Evolutionary conservation across 2,888 invertebrate species (phyloP), one percentile per base, ranked within the genome.

Genomic region (Mimachlamys varia): DNA sequence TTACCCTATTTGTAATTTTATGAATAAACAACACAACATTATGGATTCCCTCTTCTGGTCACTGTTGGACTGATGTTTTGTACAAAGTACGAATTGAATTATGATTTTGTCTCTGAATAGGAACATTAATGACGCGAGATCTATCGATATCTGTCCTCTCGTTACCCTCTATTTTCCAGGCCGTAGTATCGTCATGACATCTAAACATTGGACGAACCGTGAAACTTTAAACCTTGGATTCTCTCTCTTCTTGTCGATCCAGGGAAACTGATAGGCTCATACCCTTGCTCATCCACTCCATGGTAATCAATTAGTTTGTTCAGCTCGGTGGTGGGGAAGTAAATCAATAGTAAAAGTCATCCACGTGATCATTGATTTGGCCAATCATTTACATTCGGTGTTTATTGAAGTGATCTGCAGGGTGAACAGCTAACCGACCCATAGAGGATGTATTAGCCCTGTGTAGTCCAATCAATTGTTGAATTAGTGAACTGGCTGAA

Each of bases 291-390:
- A 76, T 76, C 76, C 76, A 76, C 76, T 10, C 76, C 13, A 7
- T 27, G 33, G 15, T 33, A 76, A 76, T 76, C 27, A 27, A 76
- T 76, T 27, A 76, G 76, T 76, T 33, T 76, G 33, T 76, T 76
- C 76, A 76, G 27, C 76, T 17, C 12, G 76, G 19, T 33, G 12
- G 17, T 33, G 33, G 27, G 5, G 76, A 33, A 33, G 12, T 76
- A 33, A 76, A 76, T 76, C 76, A 76, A 76, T 76, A 76, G 33
- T 76, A 76, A 76, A 76, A 76, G 33, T 33, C 76, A 33, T 33
- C 27, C 76, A 76, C 33, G 22, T 76, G 12, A 76, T 15, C 1
- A 76, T 76, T 33, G 33, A 76, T 76, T 76, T 76, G 33, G 76
- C 10, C 76, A 76, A 76, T 76, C 76, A 76, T 33, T 62, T 76